Conservation (phyloP, 2,888 invertebrate genomes). For the Harpagoxenus sublaevis region DNA sequence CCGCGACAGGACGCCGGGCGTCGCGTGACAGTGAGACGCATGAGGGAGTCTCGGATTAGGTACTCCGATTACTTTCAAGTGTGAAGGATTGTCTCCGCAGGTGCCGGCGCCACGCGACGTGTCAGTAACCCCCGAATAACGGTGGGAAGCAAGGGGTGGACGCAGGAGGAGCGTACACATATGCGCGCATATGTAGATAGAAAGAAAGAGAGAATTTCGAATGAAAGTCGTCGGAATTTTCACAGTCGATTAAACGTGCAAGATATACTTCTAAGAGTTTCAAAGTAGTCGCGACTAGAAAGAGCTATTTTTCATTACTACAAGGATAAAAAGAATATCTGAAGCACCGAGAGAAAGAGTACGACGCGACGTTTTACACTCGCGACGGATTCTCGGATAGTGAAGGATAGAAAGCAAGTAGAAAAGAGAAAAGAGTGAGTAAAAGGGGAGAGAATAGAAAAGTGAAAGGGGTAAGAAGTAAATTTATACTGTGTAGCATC, state of each 20-base stretch:
- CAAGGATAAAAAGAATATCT: not conserved
- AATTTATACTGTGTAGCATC: not conserved
- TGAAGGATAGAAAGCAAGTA: not conserved
- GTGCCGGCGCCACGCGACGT: conserved; percentile 55
- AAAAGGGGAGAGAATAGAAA: not conserved
- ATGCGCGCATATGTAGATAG: not conserved
- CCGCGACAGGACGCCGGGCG: conserved; percentile 58
- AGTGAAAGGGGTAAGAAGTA: not conserved
- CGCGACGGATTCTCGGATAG: not conserved
- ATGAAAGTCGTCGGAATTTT: not conserved
- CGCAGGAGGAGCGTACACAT: not conserved
- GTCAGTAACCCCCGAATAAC: conserved; percentile 55
- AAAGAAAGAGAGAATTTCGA: not conserved
- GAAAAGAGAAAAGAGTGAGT: not conserved
- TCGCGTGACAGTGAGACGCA: conserved; percentile 62
- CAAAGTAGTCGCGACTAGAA: not conserved
- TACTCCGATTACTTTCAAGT: conserved; percentile 10
- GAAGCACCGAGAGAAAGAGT: not conserved
- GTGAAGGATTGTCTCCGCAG: conserved; percentile 48
- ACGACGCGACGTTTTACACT: conserved; percentile 9
- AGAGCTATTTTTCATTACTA: not conserved
- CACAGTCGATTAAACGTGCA: not conserved
- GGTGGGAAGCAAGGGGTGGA: conserved; percentile 17
- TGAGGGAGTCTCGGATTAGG: not conserved
- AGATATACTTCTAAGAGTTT: not conserved